Base-by-base conservation (phyloP, 1,140 invertebrate genomes). In the Hermatobates lingyangjiaoensis region DNA sequence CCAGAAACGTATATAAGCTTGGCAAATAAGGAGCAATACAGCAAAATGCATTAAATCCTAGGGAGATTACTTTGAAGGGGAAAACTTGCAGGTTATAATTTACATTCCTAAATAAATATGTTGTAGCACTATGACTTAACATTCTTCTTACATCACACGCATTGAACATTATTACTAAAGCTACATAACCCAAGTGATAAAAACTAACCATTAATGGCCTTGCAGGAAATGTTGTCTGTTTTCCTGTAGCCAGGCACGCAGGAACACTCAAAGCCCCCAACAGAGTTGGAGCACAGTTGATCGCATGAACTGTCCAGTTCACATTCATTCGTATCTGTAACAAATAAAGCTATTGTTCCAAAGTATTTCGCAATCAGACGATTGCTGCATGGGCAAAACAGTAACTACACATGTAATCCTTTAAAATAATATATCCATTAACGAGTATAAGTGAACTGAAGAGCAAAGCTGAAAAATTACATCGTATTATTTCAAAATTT, bases 311-410 rank as follows among this genome's bases (percentile, higher is more conserved):
- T 77, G 54, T 85, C 79, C 49, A 74, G 62, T 52, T 65, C 61
- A 64, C 86, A 88, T 64, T 87, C 83, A 64, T 87, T 72, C 27
- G 76, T 72, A 67, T 87, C 83, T 76, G 65, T 38, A 64, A 71
- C 64, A 47, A 61, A 62, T 62, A 61, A 27, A 25, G 12, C 20
- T 50, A n/a, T 23, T 1, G 14, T 24, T 24, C 20, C 14, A 18
- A 7, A 14, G 15, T 34, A 34, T 34, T 7, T 15, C 7, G 7
- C 7, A 34, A 15, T 15, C 15, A 34, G 15, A 34, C 28, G 15
- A 34, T 34, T 15, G 7, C 28, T 7, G 28, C 28, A 7, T 7
- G 15, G 7, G 7, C 7, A 15, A 7, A 34, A 34, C 7, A 34
- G 15, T 7, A 34, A 34, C 28, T 15, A 34, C 15, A 7, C 28